Evolutionary conservation across 1,140 invertebrate genomes (phyloP).

Genomic region (Aphidius gifuensis): DNA sequence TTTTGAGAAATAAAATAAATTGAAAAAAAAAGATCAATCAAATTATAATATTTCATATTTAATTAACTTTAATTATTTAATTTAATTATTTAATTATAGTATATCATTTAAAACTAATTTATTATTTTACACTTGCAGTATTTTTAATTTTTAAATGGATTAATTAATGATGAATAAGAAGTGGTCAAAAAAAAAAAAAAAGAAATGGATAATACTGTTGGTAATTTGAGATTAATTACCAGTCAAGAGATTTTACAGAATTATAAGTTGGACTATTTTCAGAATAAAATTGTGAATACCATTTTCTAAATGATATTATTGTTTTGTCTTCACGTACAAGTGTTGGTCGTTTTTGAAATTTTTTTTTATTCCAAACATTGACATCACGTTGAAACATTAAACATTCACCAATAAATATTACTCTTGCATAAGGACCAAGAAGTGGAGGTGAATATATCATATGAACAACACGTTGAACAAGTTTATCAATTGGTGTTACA

Average conservation of each 20-base stretch:
- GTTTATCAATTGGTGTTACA: conserved; percentile 75
- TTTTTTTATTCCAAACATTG: conserved; percentile 85
- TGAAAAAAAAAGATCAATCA: too few relatives aligned
- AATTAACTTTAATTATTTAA: too few relatives aligned
- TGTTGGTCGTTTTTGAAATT: conserved; percentile 67
- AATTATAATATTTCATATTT: too few relatives aligned
- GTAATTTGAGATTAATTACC: conserved; percentile 30
- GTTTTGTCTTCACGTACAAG: conserved; percentile 74
- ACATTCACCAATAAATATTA: conserved; percentile 70
- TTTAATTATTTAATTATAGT: too few relatives aligned
- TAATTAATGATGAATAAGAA: too few relatives aligned
- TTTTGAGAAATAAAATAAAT: too few relatives aligned
- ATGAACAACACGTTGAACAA: conserved; percentile 77
- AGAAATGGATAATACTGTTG: background rate
- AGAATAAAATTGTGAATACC: conserved; percentile 87
- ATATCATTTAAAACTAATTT: too few relatives aligned
- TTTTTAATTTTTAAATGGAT: too few relatives aligned
- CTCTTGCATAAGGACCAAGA: conserved; percentile 63
- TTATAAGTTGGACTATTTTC: conserved; percentile 66
- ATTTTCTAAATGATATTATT: conserved; percentile 70
- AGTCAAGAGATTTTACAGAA: conserved; percentile 43
- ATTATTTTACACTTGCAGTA: too few relatives aligned
- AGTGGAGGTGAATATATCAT: conserved; percentile 65
- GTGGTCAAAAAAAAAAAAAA: background rate
- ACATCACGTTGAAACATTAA: conserved; percentile 84